These are phyloP conservation scores for Sciurus vulgaris DNA, from an alignment of 2,797 vertebrate genomes.

Conservation along the genomic window DNA sequence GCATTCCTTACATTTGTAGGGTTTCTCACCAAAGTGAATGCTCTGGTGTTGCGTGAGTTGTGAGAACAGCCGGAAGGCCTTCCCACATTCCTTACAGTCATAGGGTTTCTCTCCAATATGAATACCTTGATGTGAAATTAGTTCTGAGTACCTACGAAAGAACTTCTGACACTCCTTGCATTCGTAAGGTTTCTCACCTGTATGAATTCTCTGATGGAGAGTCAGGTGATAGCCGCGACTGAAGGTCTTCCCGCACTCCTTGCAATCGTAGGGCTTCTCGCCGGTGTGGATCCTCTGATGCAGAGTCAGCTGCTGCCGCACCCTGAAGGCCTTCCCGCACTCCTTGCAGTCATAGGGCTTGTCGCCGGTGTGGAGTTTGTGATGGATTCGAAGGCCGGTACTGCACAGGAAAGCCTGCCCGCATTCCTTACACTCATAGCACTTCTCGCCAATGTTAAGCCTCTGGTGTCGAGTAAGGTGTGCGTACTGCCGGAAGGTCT, in stretches of 20 bases:
- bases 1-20: slow-evolving; percentile 79
- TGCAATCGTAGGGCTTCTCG: slow-evolving; percentile 81
- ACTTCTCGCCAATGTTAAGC: slow-evolving; percentile 65
- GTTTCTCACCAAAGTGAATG: slow-evolving; percentile 83
- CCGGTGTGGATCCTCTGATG: slow-evolving; percentile 82
- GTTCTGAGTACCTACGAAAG: slow-evolving; percentile 82
- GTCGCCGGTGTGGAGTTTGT: slow-evolving; percentile 81
- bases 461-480: slow-evolving; percentile 81
- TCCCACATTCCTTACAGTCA: slow-evolving; percentile 83
- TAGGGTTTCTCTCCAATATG: slow-evolving; percentile 84
- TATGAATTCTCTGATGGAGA: slow-evolving; percentile 77
- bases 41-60: slow-evolving; percentile 84
- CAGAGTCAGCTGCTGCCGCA: slow-evolving; percentile 77
- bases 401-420: slow-evolving; percentile 84
- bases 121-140: slow-evolving; percentile 81
- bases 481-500: slow-evolving; percentile 79
- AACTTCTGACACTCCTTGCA: slow-evolving; percentile 81
- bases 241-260: slow-evolving; percentile 79
- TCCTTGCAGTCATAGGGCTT: slow-evolving; percentile 79
- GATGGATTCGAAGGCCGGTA: slow-evolving; percentile 82
- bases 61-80: slow-evolving; percentile 80
- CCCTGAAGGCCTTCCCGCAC: slow-evolving; percentile 82
- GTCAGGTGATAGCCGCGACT: slow-evolving; percentile 75
- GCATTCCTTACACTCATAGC: slow-evolving; percentile 77
- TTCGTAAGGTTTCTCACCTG: slow-evolving; percentile 79